Conservation (phyloP, 2,888 invertebrate species). For the Aquatica leii region DNA sequence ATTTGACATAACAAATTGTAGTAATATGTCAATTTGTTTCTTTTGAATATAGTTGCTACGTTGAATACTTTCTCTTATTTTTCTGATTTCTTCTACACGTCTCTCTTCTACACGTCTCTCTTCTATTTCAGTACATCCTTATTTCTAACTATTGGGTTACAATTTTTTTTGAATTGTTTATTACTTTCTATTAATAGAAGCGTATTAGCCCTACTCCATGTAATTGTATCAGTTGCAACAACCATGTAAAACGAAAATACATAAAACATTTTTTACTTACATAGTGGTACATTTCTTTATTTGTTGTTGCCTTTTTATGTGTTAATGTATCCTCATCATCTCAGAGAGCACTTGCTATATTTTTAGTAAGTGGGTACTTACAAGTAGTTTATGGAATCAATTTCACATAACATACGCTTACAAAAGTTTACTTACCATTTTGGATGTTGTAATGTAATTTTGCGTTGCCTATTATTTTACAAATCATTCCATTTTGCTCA, state of each 20-base stretch:
- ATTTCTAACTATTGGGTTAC: not conserved
- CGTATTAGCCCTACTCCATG: too few relatives aligned
- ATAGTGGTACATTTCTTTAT: not conserved
- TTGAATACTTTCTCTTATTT: not conserved
- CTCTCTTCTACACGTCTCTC: too few relatives aligned
- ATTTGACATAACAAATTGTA: not conserved
- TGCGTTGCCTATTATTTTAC: not conserved
- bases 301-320: not conserved
- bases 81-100: too few relatives aligned
- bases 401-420: not conserved
- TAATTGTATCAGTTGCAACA: too few relatives aligned
- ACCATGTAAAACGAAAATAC: constrained; percentile 2
- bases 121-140: not conserved
- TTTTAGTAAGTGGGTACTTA: not conserved
- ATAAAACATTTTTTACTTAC: constrained; percentile 1
- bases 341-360: not conserved
- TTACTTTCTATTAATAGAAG: not conserved
- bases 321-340: not conserved
- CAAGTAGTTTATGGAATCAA: too few relatives aligned
- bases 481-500: not conserved
- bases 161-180: not conserved
- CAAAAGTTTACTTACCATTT: constrained; percentile 1
- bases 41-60: not conserved
- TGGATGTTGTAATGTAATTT: not conserved
- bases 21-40: not conserved